phyloP scores from a whole-genome alignment of 2,797 vertebrate genomes.

The Nyctibius grandis region DNA sequence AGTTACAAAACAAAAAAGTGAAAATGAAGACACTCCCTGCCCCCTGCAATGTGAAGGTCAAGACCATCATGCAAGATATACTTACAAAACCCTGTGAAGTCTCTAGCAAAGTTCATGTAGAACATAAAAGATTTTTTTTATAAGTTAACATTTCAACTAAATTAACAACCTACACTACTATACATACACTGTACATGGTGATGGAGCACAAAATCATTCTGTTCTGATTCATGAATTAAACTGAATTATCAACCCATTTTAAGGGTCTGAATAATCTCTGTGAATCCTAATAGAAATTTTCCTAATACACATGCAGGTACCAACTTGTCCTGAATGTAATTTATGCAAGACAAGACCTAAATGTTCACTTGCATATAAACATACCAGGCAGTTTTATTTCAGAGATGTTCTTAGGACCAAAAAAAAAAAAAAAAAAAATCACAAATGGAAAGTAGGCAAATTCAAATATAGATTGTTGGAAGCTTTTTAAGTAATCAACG shows the following conservation, averaged over 20 bases:
- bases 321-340: background rate
- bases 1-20: background rate
- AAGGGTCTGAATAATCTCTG: background rate
- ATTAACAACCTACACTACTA: background rate
- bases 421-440: background rate
- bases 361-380: conserved; percentile 50
- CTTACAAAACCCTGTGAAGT: background rate
- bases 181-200: background rate
- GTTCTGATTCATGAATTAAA: background rate
- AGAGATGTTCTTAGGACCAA: background rate
- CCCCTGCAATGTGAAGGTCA: background rate
- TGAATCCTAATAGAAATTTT: background rate
- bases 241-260: background rate
- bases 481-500: conserved; percentile 48
- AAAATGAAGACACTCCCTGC: background rate
- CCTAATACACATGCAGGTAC: background rate
- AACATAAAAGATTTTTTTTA: background rate
- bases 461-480: conserved; percentile 45
- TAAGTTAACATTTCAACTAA: background rate
- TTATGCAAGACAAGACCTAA: background rate
- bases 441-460: conserved; percentile 27
- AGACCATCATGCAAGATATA: background rate
- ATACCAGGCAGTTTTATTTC: conserved; percentile 11
- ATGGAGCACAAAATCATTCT: background rate
- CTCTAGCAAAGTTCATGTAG: background rate